Percentiles rank a stretch among this genome's conserved stretches.
Evolutionary conservation across 2,797 vertebrate species (phyloP).

Genomic region (Poecilia picta): DNA sequence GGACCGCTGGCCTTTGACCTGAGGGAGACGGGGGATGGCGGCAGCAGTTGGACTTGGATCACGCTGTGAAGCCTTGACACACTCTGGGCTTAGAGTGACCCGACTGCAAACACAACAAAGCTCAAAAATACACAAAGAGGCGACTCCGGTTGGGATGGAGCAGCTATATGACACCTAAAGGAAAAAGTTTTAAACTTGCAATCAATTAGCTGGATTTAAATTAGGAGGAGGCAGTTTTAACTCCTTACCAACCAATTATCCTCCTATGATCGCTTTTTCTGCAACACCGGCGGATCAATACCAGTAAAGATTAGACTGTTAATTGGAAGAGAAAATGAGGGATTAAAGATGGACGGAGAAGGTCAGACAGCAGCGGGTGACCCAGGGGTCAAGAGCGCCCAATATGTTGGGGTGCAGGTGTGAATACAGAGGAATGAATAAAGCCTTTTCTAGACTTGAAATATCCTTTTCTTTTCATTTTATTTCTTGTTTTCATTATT

Average conservation of each 20-base stretch:
- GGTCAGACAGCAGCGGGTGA: constrained; percentile 47
- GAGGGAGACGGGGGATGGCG: constrained; percentile 55
- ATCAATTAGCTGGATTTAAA: constrained; percentile 6
- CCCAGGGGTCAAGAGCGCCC: constrained; percentile 55
- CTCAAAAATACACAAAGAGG: constrained; percentile 21
- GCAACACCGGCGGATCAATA: constrained; percentile 64
- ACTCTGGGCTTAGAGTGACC: constrained; percentile 68
- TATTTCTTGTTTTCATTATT: too few relatives aligned
- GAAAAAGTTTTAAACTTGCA: constrained; percentile 9
- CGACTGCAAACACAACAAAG: constrained; percentile 58
- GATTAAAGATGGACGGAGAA: constrained; percentile 58
- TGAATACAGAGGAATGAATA: constrained; percentile 30
- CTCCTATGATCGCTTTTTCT: constrained; percentile 38
- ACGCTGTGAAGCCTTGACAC: constrained; percentile 78
- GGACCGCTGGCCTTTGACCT: constrained; percentile 83
- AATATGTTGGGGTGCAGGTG: constrained; percentile 16
- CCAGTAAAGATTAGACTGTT: constrained; percentile 66
- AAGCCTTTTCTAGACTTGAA: constrained; percentile 12
- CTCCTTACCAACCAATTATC: constrained; percentile 47
- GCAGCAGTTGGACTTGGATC: constrained; percentile 73
- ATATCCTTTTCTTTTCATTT: not conserved
- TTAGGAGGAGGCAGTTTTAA: constrained; percentile 9
- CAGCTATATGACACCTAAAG: not conserved
- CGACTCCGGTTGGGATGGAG: not conserved
- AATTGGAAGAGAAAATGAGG: constrained; percentile 62